These are phyloP conservation scores for Sylvia atricapilla DNA, from an alignment of 2,113 vertebrate species.

Conservation along the genomic window DNA sequence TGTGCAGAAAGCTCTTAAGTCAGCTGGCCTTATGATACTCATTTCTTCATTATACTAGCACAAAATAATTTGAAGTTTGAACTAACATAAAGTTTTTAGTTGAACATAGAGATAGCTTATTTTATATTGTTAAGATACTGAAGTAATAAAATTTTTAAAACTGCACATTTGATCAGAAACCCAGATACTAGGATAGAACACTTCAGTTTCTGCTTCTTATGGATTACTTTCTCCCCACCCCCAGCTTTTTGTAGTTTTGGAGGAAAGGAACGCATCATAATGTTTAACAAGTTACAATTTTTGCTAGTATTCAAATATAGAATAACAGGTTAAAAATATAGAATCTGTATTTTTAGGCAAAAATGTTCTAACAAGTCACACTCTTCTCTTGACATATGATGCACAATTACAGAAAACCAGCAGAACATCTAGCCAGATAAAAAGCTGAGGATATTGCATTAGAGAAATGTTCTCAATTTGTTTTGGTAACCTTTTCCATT, in stretches of 20 bases:
- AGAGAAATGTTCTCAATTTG: not conserved
- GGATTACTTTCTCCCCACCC: fast-evolving
- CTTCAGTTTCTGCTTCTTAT: not conserved
- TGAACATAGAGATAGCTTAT: not conserved
- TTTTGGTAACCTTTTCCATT: not conserved
- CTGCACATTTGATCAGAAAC: not conserved
- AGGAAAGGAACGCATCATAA: not conserved
- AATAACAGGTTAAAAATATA: not conserved
- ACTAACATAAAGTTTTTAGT: not conserved
- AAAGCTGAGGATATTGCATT: not conserved
- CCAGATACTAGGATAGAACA: not conserved
- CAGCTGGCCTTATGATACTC: not conserved
- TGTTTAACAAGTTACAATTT: not conserved
- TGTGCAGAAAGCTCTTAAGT: not conserved
- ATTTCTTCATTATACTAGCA: not conserved
- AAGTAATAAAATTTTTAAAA: not conserved
- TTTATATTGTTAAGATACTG: not conserved
- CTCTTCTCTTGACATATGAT: not conserved
- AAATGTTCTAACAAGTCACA: not conserved
- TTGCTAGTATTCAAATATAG: not conserved
- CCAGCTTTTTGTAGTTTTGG: not conserved
- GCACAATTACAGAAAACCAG: not conserved
- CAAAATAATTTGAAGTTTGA: not conserved
- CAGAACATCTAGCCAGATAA: not conserved
- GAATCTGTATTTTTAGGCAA: not conserved